Base-by-base conservation (phyloP, 92 coral and sea anemone species). In the Diadumene lineata region DNA sequence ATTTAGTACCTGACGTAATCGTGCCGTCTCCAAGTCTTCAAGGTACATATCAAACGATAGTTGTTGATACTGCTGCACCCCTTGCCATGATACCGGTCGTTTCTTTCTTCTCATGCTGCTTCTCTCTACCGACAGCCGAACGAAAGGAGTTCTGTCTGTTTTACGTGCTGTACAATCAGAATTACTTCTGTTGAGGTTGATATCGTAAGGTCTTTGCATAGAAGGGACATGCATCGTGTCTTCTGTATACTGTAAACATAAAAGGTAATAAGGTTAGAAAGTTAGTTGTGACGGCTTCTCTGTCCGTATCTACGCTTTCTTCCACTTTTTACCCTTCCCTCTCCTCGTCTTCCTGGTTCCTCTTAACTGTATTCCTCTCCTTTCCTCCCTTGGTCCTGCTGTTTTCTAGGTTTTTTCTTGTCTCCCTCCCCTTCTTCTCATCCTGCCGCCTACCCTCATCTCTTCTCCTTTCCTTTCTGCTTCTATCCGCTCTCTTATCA, bases 41-140 rank as follows among this genome's bases (percentile, higher is more conserved):
- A 86, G 85, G 34, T 94, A 97, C 62, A 17, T 70, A 50, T 78
- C 79, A 43, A 60, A 55, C 4, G 79, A 66, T 50, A 74, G 62
- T 46, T 87, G 92, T 30, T 91, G 97, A 62, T 81, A 91, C 31
- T 88, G 92, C 64, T 89, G 97, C 13, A 92, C 74, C n/a, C 90
- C 97, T 79, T 94, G 98, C 98, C 98, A 94, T n/a, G 98, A 94
- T 70, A 94, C 93, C 0, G 98, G 98, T 32, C 98, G 93, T 90
- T 87, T 84, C 73, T 94, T 94, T 29, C 96, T 65, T 66, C 93
- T 84, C 88, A 92, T 92, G 73, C 97, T 88, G 11, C 96, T 78
- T 28, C 98, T 87, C 50, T 94, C 98, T 51, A 92, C 97, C 1
- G 88, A 92, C 62, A 88, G 87, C 19, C 98, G 77, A 28, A 94